Evolutionary conservation across 2,113 vertebrate genomes (phyloP).

Genomic region (Stigmatopora argus): DNA sequence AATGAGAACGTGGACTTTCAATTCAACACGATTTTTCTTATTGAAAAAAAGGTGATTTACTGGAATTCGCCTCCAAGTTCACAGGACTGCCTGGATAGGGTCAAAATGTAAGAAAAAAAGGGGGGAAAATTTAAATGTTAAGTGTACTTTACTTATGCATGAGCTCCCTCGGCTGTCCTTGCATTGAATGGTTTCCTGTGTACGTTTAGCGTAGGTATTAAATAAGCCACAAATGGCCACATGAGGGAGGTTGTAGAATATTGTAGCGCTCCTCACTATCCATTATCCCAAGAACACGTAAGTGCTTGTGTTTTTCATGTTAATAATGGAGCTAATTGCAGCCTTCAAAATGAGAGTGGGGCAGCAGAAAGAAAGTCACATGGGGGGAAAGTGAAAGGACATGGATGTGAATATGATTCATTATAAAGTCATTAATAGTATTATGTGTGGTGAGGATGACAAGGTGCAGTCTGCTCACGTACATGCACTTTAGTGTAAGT

Average conservation of each 20-base stretch:
- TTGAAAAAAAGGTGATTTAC: not conserved
- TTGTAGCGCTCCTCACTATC: not conserved
- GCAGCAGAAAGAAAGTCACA: slow-evolving; percentile 6
- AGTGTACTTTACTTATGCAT: slow-evolving; percentile 9
- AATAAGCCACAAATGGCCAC: slow-evolving; percentile 10
- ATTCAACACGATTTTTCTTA: not conserved
- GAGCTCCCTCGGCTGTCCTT: slow-evolving; percentile 1
- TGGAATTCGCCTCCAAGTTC: not conserved
- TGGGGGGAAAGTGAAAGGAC: slow-evolving; percentile 17
- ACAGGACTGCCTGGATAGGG: too few relatives aligned
- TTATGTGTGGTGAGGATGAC: slow-evolving; percentile 6
- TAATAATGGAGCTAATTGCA: slow-evolving; percentile 12
- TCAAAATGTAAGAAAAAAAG: not conserved
- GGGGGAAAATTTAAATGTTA: too few relatives aligned
- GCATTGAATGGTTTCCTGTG: slow-evolving; percentile 3
- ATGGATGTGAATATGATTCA: slow-evolving; percentile 23
- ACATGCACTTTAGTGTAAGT: slow-evolving; percentile 4
- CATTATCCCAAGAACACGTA: slow-evolving; percentile 16
- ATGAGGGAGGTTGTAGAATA: slow-evolving; percentile 18
- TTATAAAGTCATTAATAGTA: slow-evolving; percentile 40
- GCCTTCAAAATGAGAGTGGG: slow-evolving; percentile 28
- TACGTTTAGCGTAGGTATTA: slow-evolving; percentile 1
- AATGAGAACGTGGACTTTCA: not conserved
- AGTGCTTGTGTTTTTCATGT: slow-evolving; percentile 15
- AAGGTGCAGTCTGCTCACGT: slow-evolving; percentile 6